Base-by-base conservation (phyloP, 2,797 vertebrate species). In the Sciaenops ocellatus region DNA sequence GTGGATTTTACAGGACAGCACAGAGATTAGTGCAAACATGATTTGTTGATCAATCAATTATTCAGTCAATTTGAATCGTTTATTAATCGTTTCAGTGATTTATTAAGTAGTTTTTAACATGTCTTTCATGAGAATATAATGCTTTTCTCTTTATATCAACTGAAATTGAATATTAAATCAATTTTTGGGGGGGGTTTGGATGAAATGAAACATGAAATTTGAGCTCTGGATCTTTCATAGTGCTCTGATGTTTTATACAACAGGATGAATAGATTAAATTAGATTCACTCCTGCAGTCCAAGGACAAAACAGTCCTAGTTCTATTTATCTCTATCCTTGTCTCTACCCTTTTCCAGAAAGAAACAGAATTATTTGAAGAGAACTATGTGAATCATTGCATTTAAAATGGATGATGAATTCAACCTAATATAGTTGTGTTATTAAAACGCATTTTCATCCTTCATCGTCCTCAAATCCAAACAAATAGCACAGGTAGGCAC, bases 21-120 rank as follows among this genome's bases (percentile, higher is more conserved):
- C 46, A 13, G 59, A 42, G 50, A 74, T 60, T 13, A 69, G 24
- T 4, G 60, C 13, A 16, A n/a, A 67, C 76, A 57, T n/a, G 10
- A 69, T 13, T 34, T 28, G 62, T 59, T 1, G 13, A 62, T 65
- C 17, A 30, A 69, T 71, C 68, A 60, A 13, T 79, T 22, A 34
- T 62, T 48, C 22, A 61, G 4, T n/a, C 17, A 68, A 74, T 28
- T 0, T 50, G 6, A n/a, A 73, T 15, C 38, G 1, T 0, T 30
- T n/a, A 60, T 30, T 48, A 52, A 30, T 1, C 0, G 4, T 5
- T 61, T 12, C 4, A 50, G 26, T 47, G 18, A 63, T 10, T 76
- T 24, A 57, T 66, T 22, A 34, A n/a, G 13, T 52, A 77, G 34
- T 38, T 38, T 9, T 38, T 3, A 38, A 38, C 34, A 38, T 38